These are phyloP conservation scores for Gambusia affinis DNA, from an alignment of 2,113 vertebrate species.

Conservation along the genomic window DNA sequence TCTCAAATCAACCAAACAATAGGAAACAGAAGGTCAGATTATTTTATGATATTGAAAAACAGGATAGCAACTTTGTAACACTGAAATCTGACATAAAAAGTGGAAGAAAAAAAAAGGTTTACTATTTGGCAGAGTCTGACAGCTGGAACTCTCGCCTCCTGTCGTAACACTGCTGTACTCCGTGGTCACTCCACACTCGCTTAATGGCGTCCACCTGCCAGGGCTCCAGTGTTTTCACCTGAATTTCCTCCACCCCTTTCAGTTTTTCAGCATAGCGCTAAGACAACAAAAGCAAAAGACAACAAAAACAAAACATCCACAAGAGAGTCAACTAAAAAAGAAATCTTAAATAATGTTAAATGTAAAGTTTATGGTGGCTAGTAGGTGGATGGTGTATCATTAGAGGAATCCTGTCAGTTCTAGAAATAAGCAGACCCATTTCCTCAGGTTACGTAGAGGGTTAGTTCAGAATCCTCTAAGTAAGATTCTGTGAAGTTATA, in stretches of 20 bases:
- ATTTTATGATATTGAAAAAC: not conserved
- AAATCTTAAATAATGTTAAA: not conserved
- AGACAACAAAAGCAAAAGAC: slow-evolving; percentile 16
- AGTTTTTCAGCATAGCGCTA: slow-evolving; percentile 80
- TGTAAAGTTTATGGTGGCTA: not conserved
- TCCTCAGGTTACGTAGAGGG: not conserved
- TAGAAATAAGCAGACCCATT: not conserved
- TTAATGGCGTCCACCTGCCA: slow-evolving; percentile 82
- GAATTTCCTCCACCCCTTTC: slow-evolving; percentile 72
- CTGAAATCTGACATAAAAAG: not conserved
- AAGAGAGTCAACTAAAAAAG: not conserved
- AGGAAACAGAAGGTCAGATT: too few relatives aligned
- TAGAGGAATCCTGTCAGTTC: not conserved
- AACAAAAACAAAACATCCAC: not conserved
- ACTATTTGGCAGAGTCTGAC: slow-evolving; percentile 87
- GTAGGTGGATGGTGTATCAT: not conserved
- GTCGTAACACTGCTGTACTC: slow-evolving; percentile 84
- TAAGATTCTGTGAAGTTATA: too few relatives aligned
- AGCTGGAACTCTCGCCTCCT: slow-evolving; percentile 84
- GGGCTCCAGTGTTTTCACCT: slow-evolving; percentile 66
- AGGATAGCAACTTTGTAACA: not conserved
- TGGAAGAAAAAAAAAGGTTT: slow-evolving; percentile 34
- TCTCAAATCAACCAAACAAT: too few relatives aligned
- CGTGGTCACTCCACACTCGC: slow-evolving; percentile 83
- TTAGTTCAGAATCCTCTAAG: not conserved